phyloP scores from a whole-genome alignment of 2,888 invertebrate species.

The Carterocephalus palaemon region DNA sequence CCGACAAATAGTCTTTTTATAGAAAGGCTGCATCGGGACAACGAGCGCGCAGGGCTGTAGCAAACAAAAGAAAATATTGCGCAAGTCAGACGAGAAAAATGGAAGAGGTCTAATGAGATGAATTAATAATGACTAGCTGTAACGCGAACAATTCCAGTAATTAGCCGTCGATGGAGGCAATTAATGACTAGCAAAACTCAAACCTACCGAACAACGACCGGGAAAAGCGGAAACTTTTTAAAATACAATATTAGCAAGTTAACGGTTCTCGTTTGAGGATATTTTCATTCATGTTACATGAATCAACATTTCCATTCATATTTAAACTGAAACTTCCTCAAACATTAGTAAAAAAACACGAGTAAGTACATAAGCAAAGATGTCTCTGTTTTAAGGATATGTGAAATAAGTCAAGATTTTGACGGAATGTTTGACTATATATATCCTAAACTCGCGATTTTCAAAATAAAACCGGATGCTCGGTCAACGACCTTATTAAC shows the following conservation, averaged over 20 bases:
- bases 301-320: too few relatives aligned
- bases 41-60: background rate
- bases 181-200: constrained; percentile 35
- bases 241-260: background rate
- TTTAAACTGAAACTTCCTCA: too few relatives aligned
- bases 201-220: constrained; percentile 23
- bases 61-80: background rate
- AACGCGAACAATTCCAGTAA: constrained; percentile 22
- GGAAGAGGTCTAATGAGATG: background rate
- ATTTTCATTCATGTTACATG: constrained; percentile 8
- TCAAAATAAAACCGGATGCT: too few relatives aligned
- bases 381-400: too few relatives aligned
- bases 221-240: constrained; percentile 1
- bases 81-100: background rate
- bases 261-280: background rate
- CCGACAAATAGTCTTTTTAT: too few relatives aligned
- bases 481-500: too few relatives aligned
- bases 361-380: too few relatives aligned
- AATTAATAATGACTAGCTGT: background rate
- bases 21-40: too few relatives aligned
- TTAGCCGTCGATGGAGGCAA: constrained; percentile 24
- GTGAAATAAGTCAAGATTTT: too few relatives aligned
- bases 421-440: too few relatives aligned
- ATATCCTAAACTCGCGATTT: too few relatives aligned
- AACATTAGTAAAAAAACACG: too few relatives aligned